phyloP scores from a whole-genome alignment of 2,888 invertebrate species.

The Napeogenes sylphis region DNA sequence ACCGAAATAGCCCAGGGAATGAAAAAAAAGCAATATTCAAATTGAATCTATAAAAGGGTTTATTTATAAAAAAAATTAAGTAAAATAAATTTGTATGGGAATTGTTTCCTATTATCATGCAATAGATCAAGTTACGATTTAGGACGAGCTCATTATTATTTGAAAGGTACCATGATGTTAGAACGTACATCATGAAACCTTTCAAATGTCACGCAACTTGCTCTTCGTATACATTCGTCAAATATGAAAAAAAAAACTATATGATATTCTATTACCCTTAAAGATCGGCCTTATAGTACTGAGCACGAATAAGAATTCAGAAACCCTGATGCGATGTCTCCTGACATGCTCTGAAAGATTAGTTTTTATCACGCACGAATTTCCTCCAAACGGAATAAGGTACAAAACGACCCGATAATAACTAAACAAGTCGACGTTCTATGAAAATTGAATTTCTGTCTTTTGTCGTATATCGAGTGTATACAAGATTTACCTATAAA shows the following conservation, averaged over 20 bases:
- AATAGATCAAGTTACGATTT: slow-evolving; percentile 62
- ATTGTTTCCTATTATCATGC: slow-evolving; percentile 57
- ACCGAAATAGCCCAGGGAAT: no score
- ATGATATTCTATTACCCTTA: slow-evolving; percentile 54
- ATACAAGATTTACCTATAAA: slow-evolving; percentile 67
- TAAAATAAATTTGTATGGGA: slow-evolving; percentile 46
- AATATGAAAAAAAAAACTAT: slow-evolving; percentile 57
- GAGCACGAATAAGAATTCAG: slow-evolving; percentile 66
- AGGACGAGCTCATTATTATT: slow-evolving; percentile 72
- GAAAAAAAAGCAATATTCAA: no score
- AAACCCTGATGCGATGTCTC: slow-evolving; percentile 56
- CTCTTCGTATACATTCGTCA: slow-evolving; percentile 66
- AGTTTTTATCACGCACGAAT: slow-evolving; percentile 69
- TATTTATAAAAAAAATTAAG: neutral
- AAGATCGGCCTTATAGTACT: slow-evolving; percentile 44
- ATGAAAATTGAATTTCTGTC: slow-evolving; percentile 62
- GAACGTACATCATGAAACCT: slow-evolving; percentile 2
- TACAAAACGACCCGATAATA: slow-evolving; percentile 43
- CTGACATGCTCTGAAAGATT: slow-evolving; percentile 64
- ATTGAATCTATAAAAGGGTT: no score
- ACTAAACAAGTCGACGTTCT: slow-evolving; percentile 42
- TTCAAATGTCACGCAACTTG: slow-evolving; percentile 70
- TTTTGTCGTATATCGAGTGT: slow-evolving; percentile 6
- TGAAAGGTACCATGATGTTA: slow-evolving; percentile 69
- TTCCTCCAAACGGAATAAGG: slow-evolving; percentile 40